Evolutionary conservation across 2,797 vertebrate genomes (phyloP), one percentile per base, ranked within the genome.

Genomic region (Sandelia bainsii): DNA sequence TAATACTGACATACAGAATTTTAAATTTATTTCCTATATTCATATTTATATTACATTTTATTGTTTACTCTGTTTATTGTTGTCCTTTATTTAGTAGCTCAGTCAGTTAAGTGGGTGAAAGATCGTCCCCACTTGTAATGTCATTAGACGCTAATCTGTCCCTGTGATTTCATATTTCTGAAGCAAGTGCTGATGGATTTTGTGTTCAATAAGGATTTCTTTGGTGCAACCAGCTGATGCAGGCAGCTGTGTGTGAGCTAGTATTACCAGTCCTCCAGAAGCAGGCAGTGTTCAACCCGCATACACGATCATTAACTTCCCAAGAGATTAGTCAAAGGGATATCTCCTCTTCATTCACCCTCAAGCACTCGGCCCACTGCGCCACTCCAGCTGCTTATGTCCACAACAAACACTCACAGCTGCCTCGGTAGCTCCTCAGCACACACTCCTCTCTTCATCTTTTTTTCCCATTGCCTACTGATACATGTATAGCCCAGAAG

Each of bases 321-420:
- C 44, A 45, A 48, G 84, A 86, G 82, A 88, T 88, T 83, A 89
- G 87, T 89, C 79, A 84, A 81, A 92, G 84, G 89, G 72, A 76
- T 88, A 86, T 82, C 83, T 90, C 83, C 80, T 90, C 80, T 83
- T 82, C 67, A 82, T 83, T 81, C 76, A 77, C 72, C 84, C 85
- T 81, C 62, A 22, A 88, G 83, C 87, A 80, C 72, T 75, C 54
- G n/a, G 78, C 76, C 79, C 69, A 69, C 82, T 80, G 85, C 84
- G 23, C 79, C 89, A 90, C 75, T 84, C 75, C 66, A 73, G 82
- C 74, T 37, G 56, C 66, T 74, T 77, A 71, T 50, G 20, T 78
- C 78, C 82, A 83, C 75, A 82, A 68, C 57, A 72, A 75, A 77
- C 72, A 56, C 57, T 72, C 69, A 69, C 4, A 19, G 62, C 62